phyloP scores from a whole-genome alignment of 2,113 vertebrate species.

The Brienomyrus brachyistius region DNA sequence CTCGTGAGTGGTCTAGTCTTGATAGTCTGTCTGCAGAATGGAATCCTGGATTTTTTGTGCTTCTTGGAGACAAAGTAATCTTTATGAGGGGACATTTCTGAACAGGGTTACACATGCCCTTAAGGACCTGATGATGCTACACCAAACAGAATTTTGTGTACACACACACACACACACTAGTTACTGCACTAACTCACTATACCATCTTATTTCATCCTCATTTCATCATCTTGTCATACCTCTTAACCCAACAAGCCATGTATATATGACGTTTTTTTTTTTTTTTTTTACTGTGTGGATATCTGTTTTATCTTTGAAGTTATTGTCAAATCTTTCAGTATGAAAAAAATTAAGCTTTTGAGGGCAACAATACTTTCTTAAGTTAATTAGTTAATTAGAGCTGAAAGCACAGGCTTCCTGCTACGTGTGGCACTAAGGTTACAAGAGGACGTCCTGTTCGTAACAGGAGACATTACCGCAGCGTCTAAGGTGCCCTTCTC shows the following conservation, averaged over 20 bases:
- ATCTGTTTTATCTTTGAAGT: neutral
- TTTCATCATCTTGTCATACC: too few species aligned
- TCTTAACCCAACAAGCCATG: neutral
- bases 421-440: neutral
- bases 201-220: neutral
- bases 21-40: neutral
- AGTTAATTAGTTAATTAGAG: neutral
- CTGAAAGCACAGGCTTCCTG: neutral
- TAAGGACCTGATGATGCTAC: neutral
- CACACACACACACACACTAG: neutral
- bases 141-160: neutral
- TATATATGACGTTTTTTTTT: neutral
- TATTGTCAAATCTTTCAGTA: neutral
- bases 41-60: neutral
- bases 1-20: neutral
- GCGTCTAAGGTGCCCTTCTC: neutral
- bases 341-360: neutral
- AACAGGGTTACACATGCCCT: neutral
- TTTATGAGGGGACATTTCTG: neutral
- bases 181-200: neutral
- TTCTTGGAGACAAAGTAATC: neutral
- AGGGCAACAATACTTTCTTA: neutral
- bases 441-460: neutral
- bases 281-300: neutral
- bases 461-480: neutral